phyloP scores from a whole-genome alignment of 2,797 vertebrate genomes.

The Notolepis coatsorum region DNA sequence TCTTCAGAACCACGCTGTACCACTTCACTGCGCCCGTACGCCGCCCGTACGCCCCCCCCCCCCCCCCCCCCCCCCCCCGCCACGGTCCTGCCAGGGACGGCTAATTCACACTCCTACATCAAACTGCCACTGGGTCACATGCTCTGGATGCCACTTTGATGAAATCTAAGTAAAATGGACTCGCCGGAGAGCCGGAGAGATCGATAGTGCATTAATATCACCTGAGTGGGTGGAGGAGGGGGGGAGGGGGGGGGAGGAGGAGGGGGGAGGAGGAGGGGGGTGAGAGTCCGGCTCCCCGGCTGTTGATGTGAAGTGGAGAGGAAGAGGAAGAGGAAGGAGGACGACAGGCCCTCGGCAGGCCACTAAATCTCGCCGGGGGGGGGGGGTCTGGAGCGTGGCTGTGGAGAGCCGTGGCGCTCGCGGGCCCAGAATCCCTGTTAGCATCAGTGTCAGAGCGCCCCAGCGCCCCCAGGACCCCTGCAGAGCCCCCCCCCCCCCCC shows the following conservation, averaged over 20 bases:
- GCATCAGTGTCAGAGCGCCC: constrained; percentile 33
- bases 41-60: no score
- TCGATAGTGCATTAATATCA: constrained; percentile 81
- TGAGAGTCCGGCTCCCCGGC: constrained; percentile 41
- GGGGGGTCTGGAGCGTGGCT: constrained; percentile 51
- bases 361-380: constrained; percentile 69
- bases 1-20: constrained; percentile 9
- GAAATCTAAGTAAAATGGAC: constrained; percentile 81
- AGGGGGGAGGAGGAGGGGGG: constrained; percentile 56
- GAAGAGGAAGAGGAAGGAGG: constrained; percentile 49
- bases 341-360: constrained; percentile 49
- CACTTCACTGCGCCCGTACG: not conserved
- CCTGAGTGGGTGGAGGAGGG: constrained; percentile 36
- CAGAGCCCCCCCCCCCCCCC: no score
- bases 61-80: no score
- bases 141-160: constrained; percentile 72
- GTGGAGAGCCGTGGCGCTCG: constrained; percentile 35
- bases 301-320: constrained; percentile 36
- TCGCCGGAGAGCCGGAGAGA: constrained; percentile 68
- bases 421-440: constrained; percentile 38
- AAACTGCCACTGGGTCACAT: constrained; percentile 64
- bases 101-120: constrained; percentile 59
- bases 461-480: constrained; percentile 15
- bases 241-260: constrained; percentile 33
- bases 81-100: constrained; percentile 24